Evolutionary conservation across 2,113 vertebrate species (phyloP), one percentile per base, ranked within the genome.

Genomic region (Lepisosteus oculatus): DNA sequence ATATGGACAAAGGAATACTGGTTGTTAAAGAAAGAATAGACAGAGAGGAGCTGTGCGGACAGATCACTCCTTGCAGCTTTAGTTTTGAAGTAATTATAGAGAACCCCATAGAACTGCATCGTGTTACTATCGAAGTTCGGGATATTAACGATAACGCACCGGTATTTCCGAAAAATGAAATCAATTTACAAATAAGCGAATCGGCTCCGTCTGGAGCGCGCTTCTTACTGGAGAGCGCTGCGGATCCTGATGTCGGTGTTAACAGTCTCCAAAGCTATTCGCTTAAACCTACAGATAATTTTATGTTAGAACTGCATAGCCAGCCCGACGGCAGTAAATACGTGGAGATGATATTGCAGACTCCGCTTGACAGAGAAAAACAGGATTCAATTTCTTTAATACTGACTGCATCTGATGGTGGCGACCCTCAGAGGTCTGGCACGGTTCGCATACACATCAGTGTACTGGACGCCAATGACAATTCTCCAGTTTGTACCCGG

Each of bases 21-120:
- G 73, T 85, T 13, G 71, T 94, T 61, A 92, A 86, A 61, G 87
- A 91, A 69, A 89, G 85, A 77, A 87, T 96, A 51, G 93, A 95
- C 79, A 72, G 94, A 72, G 95, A 95, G 45, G 76, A 80, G 3
- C 79, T 95, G 61, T 96, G 94, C 57, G 83, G 84, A 43, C 85
- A 89, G 76, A 83, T 66, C 0, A 85, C 90, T 67, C 88, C 88
- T 47, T 95, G 93, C 55, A 82, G 91, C 70, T 83, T 94, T 62
- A 87, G 82, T 72, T 92, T 93, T 65, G 91, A 94, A 68, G 59
- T 94, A 0, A 83, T 95, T 74, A 29, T 94, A 69, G 87, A 91
- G 77, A 88, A 85, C 15, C 89, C 90, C 0, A 85, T 89, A n/a
- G 77, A 88, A 76, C 80, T 91, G 29, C 81, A 90, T 77, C 79